phyloP scores from a whole-genome alignment of 2,113 vertebrate species.

The Heteronetta atricapilla region DNA sequence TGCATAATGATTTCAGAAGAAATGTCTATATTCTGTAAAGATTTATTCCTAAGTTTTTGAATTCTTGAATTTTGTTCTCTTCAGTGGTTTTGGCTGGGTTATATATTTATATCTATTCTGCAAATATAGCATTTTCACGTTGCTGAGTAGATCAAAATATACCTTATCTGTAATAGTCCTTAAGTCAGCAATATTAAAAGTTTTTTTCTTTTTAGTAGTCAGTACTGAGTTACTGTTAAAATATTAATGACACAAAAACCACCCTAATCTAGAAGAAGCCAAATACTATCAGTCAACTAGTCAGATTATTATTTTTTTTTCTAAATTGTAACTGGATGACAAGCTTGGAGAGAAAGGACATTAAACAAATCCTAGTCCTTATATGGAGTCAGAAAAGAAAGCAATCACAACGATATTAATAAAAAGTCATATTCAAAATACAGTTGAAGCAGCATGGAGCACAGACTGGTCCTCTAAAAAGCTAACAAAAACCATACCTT shows the following conservation, averaged over 20 bases:
- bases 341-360: conserved; percentile 66
- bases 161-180: not conserved
- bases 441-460: not conserved
- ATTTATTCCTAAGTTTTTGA: not conserved
- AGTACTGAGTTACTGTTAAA: not conserved
- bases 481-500: not conserved
- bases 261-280: conserved; percentile 11
- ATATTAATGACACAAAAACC: not conserved
- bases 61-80: not conserved
- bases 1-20: not conserved
- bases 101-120: not conserved
- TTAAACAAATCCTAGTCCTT: conserved; percentile 69
- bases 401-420: not conserved
- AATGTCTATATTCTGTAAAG: not conserved
- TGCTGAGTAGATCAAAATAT: not conserved
- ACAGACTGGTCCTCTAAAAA: not conserved
- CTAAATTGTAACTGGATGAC: conserved; percentile 35
- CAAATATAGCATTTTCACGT: not conserved
- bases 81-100: not conserved
- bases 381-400: conserved; percentile 40
- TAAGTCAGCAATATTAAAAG: conserved; percentile 13
- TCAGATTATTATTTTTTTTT: conserved; percentile 48
- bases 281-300: conserved; percentile 17
- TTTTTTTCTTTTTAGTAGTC: not conserved
- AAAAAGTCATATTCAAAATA: conserved; percentile 1